Percentiles rank a stretch among this genome's conserved stretches.
Conservation (phyloP, 2,888 invertebrate genomes). For the Luperina testacea region DNA sequence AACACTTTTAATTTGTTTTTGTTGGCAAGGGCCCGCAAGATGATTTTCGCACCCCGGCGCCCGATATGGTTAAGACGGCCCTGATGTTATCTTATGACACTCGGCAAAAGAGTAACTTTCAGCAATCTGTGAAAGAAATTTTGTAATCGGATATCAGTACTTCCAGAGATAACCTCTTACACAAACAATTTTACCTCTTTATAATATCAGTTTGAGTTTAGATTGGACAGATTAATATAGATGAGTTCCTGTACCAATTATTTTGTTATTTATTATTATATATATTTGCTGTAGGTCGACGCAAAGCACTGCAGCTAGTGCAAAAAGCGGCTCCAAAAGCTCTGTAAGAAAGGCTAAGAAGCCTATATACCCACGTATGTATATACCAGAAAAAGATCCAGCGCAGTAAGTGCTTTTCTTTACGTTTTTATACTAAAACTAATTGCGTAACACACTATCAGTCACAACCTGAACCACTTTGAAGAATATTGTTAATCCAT, state of each 20-base stretch:
- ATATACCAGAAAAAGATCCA: slow-evolving; percentile 59
- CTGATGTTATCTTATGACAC: background rate
- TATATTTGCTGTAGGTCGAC: slow-evolving; percentile 8
- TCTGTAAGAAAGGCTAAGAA: background rate
- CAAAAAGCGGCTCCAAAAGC: slow-evolving; percentile 17
- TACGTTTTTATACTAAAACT: background rate
- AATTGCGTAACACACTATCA: background rate
- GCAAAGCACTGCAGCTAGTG: background rate
- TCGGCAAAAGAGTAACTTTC: background rate
- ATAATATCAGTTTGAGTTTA: background rate
- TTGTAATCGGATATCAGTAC: background rate
- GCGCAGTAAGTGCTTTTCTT: slow-evolving; percentile 71
- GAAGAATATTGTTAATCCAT: background rate
- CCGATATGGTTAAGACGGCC: no score
- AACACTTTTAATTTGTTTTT: no score
- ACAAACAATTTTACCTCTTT: background rate
- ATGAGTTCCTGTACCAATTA: background rate
- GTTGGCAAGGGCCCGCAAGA: no score
- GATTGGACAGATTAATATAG: background rate
- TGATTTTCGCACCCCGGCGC: no score
- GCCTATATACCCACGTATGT: slow-evolving; percentile 36
- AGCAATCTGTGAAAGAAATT: background rate
- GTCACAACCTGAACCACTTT: background rate
- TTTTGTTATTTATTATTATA: background rate
- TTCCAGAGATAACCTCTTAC: background rate